Percentiles rank a stretch among this genome's conserved stretches.
Evolutionary conservation across 35 echinoderm and acorn worm genomes (phyloP).

Genomic region (Apostichopus californicus): DNA sequence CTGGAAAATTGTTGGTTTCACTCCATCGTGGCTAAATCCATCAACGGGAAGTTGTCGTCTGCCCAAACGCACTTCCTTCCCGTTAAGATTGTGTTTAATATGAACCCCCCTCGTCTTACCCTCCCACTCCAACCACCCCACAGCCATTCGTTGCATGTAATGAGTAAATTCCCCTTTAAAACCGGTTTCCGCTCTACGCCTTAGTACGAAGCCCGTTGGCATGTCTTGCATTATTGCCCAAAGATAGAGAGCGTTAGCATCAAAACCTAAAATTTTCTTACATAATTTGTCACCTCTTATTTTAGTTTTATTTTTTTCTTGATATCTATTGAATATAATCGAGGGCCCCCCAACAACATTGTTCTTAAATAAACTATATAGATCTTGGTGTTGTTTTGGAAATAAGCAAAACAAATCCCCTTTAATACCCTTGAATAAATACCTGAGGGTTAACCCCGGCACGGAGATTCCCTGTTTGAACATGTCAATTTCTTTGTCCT

Average conservation of each 20-base stretch:
- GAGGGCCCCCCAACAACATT: slow-evolving; percentile 44
- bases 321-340: slow-evolving; percentile 51
- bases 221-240: slow-evolving; percentile 59
- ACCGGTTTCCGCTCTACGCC: slow-evolving; percentile 23
- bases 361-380: slow-evolving; percentile 11
- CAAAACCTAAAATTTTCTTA: slow-evolving; percentile 50
- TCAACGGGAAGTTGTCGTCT: slow-evolving; percentile 43
- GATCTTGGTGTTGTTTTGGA: slow-evolving; percentile 7
- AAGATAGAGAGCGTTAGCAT: slow-evolving; percentile 60
- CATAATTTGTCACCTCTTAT: slow-evolving; percentile 45
- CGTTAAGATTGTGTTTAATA: slow-evolving; percentile 46
- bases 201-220: slow-evolving; percentile 24
- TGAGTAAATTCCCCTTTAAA: slow-evolving; percentile 38
- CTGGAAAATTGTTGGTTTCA: slow-evolving; percentile 23
- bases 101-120: background rate
- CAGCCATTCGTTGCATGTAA: background rate
- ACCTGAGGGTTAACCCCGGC: slow-evolving; percentile 55
- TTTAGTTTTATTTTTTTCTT: slow-evolving; percentile 11
- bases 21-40: slow-evolving; percentile 3
- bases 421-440: slow-evolving; percentile 20
- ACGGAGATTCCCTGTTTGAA: slow-evolving; percentile 67
- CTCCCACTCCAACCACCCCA: slow-evolving; percentile 57
- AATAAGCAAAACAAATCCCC: background rate
- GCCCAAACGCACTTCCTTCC: slow-evolving; percentile 1
- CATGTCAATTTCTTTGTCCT: slow-evolving; percentile 49